These are phyloP conservation scores for Egretta garzetta DNA, from an alignment of 2,113 vertebrate genomes.

Conservation along the genomic window DNA sequence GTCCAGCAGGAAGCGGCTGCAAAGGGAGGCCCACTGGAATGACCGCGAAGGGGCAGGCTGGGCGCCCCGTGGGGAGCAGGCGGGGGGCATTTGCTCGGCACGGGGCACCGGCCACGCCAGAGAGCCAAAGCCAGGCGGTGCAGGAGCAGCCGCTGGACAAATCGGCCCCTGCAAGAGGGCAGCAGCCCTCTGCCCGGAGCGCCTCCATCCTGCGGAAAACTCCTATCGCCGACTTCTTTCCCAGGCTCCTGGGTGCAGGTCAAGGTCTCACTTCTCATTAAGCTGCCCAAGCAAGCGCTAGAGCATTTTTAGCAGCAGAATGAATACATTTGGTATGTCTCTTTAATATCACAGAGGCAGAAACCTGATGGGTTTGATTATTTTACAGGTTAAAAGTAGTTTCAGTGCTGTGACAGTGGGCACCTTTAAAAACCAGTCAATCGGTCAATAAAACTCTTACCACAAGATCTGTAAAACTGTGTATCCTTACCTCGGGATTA, in stretches of 20 bases:
- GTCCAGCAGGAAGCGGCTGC: neutral
- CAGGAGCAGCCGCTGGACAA: accelerated
- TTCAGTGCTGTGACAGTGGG: neutral
- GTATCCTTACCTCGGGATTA: neutral
- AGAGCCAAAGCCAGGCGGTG: accelerated
- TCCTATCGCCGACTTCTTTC: neutral
- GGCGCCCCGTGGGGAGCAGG: accelerated
- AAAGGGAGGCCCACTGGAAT: neutral
- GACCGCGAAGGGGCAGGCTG: neutral
- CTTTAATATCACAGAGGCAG: neutral
- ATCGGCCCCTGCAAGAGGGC: accelerated
- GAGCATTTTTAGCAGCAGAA: neutral
- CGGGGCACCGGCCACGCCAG: accelerated
- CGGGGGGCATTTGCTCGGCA: accelerated
- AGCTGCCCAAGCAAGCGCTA: neutral
- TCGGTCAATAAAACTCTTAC: neutral
- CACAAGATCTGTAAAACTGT: accelerated
- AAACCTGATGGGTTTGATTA: neutral
- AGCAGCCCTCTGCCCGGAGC: neutral
- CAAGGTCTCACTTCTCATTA: neutral
- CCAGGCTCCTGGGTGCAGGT: neutral
- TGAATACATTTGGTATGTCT: neutral
- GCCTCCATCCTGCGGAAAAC: neutral
- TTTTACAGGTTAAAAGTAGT: neutral
- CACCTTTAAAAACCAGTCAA: neutral